These are phyloP conservation scores for Bombus pyrosoma DNA, from an alignment of 1,140 invertebrate genomes.

Conservation along the genomic window DNA sequence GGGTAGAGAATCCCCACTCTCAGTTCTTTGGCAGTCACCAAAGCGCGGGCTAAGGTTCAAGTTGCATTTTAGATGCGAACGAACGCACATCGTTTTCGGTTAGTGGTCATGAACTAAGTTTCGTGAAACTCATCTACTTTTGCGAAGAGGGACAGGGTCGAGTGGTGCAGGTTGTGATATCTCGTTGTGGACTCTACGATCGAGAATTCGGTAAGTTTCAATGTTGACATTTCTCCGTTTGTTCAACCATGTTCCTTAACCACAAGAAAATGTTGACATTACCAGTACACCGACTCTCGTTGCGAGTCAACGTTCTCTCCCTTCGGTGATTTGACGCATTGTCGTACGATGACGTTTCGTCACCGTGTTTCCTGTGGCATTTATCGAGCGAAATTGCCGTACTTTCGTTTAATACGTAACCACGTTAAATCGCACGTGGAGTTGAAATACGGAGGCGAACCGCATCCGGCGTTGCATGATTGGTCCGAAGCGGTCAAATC, in stretches of 20 bases:
- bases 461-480: conserved; percentile 26
- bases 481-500: conserved; percentile 18
- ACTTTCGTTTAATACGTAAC: conserved; percentile 1
- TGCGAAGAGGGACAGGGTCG: neutral
- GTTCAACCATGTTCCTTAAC: neutral
- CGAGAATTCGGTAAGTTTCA: conserved; percentile 59
- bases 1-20: conserved; percentile 29
- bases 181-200: conserved; percentile 25
- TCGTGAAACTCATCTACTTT: conserved; percentile 51
- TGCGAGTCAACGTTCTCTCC: neutral
- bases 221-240: neutral
- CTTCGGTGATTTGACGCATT: neutral
- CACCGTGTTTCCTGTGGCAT: neutral
- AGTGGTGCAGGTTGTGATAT: conserved; percentile 56
- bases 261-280: neutral
- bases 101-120: conserved; percentile 67
- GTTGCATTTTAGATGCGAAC: conserved; percentile 81
- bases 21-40: conserved; percentile 56
- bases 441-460: conserved; percentile 23
- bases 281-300: neutral
- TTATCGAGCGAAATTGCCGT: neutral
- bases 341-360: neutral
- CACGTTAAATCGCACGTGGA: conserved; percentile 34
- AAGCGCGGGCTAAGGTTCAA: conserved; percentile 79
- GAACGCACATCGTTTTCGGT: conserved; percentile 77